Base-by-base conservation (phyloP, 1,140 invertebrate genomes). In the Euura saliciscinereae region DNA sequence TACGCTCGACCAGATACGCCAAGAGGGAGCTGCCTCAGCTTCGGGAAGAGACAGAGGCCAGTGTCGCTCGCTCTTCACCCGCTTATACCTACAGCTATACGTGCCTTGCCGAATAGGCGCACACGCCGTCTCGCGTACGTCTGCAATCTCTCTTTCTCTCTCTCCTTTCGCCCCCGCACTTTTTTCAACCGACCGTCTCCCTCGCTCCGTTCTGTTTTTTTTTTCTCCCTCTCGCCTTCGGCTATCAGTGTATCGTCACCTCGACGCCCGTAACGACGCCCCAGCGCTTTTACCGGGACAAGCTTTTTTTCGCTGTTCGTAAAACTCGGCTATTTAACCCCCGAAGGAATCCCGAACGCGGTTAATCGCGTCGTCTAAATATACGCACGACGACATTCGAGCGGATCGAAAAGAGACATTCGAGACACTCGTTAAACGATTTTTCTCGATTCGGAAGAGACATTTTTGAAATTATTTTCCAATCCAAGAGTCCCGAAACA, bases 1-100 rank as follows among this genome's bases (percentile, higher is more conserved):
- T 73, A 76, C 76, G 51, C 51, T 59, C 51, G 13, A 59, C 51
- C 51, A 59, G 51, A 59, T 59, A 59, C 51, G 51, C 51, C 51
- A n/a, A 59, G 51, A 59, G 51, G 51, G 51, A 28, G 28, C 28
- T 28, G 28, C 28, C 28, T 28, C 28, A 44, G 28, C 66, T 67
- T 67, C 66, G 13, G 8, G 66, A 67, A 67, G 66, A 44, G 66
- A 67, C 66, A 4, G 51, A 59, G 51, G 51, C 51, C 51, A 6
- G 51, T 59, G 51, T 59, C 51, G 51, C 51, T 59, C 51, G 51
- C 51, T 59, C 51, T 59, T 28, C 28, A 28, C 28, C 28, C 28
- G 28, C 28, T 28, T 28, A 28, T 28, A 28, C 28, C 28, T 28
- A 28, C n/a, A n/a, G n/a, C n/a, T n/a, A n/a, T n/a, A n/a, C 28